Conservation (phyloP, 1,140 invertebrate genomes). For the Portunus trituberculatus region DNA sequence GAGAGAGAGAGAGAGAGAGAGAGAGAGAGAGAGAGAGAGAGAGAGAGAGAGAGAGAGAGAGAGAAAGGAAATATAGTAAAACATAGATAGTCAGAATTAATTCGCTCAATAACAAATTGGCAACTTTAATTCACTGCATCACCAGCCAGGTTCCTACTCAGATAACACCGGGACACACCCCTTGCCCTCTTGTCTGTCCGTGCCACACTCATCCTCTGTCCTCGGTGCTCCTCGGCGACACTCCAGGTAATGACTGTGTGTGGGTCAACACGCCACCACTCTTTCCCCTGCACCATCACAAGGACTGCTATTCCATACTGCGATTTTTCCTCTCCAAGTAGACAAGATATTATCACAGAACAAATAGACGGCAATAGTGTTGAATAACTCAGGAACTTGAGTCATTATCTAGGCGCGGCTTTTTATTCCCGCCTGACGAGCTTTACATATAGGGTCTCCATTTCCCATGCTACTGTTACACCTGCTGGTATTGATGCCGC, state of each 20-base stretch:
- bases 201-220: neutral
- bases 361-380: neutral
- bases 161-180: neutral
- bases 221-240: constrained; percentile 6
- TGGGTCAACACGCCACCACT: neutral
- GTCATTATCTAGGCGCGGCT: neutral
- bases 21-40: too few species aligned
- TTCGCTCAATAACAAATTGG: too few species aligned
- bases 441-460: neutral
- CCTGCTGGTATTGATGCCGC: too few species aligned
- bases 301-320: neutral
- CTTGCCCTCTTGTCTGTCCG: neutral
- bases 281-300: neutral
- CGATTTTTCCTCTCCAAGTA: neutral
- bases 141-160: too few species aligned
- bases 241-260: neutral
- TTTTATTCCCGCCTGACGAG: neutral
- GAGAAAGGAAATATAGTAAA: neutral
- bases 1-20: neutral
- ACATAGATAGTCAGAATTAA: too few species aligned
- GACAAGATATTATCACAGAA: neutral
- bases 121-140: too few species aligned
- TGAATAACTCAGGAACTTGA: neutral
- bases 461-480: too few species aligned
- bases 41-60: neutral